Percentiles rank a stretch among this genome's conserved stretches.
These are phyloP conservation scores for Trichopria drosophilae DNA, from an alignment of 2,888 invertebrate genomes.

Conservation along the genomic window DNA sequence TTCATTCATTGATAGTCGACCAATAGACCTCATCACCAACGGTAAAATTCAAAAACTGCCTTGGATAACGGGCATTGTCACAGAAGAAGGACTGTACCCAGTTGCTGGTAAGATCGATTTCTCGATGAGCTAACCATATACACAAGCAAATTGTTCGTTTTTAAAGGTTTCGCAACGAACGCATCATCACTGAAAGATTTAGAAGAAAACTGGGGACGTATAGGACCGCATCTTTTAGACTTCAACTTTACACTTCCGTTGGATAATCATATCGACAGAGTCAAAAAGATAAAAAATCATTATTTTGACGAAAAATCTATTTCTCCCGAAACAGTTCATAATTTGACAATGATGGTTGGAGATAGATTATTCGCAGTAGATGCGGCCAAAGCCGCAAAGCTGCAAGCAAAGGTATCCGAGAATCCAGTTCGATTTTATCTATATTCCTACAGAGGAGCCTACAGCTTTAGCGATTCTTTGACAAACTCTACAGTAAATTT, in stretches of 20 bases:
- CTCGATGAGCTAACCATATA: too few species aligned
- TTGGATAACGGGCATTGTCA: too few species aligned
- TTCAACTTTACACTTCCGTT: conserved; percentile 65
- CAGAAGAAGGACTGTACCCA: too few species aligned
- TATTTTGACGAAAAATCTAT: conserved; percentile 63
- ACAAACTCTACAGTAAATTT: conserved; percentile 62
- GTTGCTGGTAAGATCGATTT: too few species aligned
- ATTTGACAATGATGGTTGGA: conserved; percentile 62
- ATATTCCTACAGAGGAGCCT: conserved; percentile 64
- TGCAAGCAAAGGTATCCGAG: conserved; percentile 63
- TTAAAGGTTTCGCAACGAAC: too few species aligned
- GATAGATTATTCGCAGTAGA: conserved; percentile 68
- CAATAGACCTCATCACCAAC: too few species aligned
- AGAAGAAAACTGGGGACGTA: conserved; percentile 63
- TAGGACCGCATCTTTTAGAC: conserved; percentile 67
- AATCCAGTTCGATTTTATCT: conserved; percentile 68
- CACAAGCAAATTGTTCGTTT: too few species aligned
- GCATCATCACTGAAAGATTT: conserved; percentile 62
- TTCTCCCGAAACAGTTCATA: conserved; percentile 46
- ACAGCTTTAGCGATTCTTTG: conserved; percentile 64
- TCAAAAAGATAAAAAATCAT: conserved; percentile 62
- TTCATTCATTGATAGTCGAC: conserved; percentile 1
- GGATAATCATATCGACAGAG: conserved; percentile 57
- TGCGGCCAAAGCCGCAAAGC: conserved; percentile 63
- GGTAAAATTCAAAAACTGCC: too few species aligned